Evolutionary conservation across 2,888 invertebrate species (phyloP).

Genomic region (Pyrrhia umbra): DNA sequence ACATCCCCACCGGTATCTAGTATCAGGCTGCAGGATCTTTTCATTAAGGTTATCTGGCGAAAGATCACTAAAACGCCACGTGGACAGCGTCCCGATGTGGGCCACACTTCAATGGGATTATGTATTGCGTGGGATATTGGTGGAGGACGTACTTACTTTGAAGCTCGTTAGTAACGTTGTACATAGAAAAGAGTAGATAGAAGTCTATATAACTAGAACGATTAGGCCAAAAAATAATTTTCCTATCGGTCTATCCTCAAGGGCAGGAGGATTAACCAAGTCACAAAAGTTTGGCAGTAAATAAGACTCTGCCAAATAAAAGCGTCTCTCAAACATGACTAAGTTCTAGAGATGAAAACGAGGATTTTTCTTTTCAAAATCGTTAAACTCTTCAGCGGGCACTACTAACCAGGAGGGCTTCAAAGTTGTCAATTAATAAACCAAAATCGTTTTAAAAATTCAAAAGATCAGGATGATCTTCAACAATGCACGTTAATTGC

Average conservation of each 20-base stretch:
- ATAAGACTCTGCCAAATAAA: too few relatives aligned
- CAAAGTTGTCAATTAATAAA: conserved; percentile 5
- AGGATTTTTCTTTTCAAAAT: too few relatives aligned
- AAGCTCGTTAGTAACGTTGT: conserved; percentile 28
- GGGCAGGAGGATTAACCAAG: too few relatives aligned
- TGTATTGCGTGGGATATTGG: conserved; percentile 33
- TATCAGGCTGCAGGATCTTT: conserved; percentile 82
- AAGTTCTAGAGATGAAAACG: too few relatives aligned
- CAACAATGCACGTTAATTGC: conserved; percentile 75
- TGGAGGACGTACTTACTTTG: conserved; percentile 28
- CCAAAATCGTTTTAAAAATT: conserved; percentile 29
- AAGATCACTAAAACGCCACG: conserved; percentile 78
- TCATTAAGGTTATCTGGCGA: conserved; percentile 86
- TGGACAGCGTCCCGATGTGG: conserved; percentile 69
- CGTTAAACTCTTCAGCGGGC: not conserved
- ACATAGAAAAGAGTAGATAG: not conserved
- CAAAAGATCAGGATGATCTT: conserved; percentile 52
- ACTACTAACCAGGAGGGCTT: not conserved
- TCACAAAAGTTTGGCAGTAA: too few relatives aligned
- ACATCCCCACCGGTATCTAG: conserved; percentile 6
- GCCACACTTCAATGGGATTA: conserved; percentile 53
- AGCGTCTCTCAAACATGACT: too few relatives aligned
- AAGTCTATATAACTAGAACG: not conserved
- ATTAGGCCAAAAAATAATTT: not conserved
- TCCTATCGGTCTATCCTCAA: too few relatives aligned